Evolutionary conservation across 2,113 vertebrate genomes (phyloP).

Genomic region (Nanorana parkeri): DNA sequence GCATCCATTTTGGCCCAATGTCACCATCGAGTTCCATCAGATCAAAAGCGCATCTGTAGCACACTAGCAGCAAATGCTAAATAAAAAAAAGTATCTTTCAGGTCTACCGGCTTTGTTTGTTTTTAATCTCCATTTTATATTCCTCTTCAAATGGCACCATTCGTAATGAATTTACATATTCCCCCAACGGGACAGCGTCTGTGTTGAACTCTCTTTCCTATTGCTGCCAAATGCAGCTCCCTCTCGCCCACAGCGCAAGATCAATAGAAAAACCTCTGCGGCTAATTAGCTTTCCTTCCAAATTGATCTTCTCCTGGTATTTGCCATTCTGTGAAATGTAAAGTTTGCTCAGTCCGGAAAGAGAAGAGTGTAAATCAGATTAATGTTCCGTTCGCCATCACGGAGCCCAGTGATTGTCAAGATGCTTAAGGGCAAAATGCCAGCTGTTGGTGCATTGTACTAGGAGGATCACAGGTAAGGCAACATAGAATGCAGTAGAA

Average conservation of each 20-base stretch:
- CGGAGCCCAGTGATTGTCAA: conserved; percentile 3
- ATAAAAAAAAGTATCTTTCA: no score
- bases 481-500: background rate
- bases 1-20: no score
- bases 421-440: background rate
- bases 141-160: conserved; percentile 15
- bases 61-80: no score
- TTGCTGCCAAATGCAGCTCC: accelerated
- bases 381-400: conserved; percentile 61
- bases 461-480: background rate
- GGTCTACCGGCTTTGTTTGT: no score
- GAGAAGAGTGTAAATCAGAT: conserved; percentile 71
- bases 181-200: background rate
- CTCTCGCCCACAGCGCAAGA: background rate
- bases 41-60: no score
- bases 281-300: conserved; percentile 76
- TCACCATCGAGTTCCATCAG: no score
- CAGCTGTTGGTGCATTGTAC: background rate
- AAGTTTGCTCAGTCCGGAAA: conserved; percentile 64
- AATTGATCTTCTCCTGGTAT: conserved; percentile 72
- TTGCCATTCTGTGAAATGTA: conserved; percentile 75
- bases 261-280: conserved; percentile 55
- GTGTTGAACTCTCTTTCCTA: background rate
- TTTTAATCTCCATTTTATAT: background rate
- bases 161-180: conserved; percentile 1